phyloP scores from a whole-genome alignment of 2,888 invertebrate species.

The Onchidella celtica region DNA sequence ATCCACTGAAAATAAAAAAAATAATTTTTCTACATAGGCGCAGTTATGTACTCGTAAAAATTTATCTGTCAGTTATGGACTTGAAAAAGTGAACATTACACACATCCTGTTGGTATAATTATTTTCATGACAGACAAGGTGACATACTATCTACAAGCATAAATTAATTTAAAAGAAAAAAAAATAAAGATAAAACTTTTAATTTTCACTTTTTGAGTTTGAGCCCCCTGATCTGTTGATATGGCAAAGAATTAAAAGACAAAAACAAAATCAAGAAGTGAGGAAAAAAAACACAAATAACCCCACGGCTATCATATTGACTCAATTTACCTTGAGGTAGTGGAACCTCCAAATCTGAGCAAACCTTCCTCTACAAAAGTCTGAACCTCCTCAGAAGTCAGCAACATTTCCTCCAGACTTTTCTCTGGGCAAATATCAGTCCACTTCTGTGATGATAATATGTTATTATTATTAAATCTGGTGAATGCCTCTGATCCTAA shows the following conservation, averaged over 20 bases:
- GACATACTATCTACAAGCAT: no score
- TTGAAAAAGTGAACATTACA: no score
- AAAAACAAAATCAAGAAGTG: not conserved
- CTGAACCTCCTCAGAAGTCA: conserved; percentile 15
- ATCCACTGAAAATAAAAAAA: conserved; percentile 30
- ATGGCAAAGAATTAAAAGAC: no score
- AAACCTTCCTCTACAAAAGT: conserved; percentile 5
- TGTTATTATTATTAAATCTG: no score
- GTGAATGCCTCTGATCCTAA: no score
- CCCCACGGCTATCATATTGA: not conserved
- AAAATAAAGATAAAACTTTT: not conserved
- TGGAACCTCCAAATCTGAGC: conserved; percentile 20
- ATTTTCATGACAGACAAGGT: no score
- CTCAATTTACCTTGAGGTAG: no score
- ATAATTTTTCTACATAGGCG: not conserved
- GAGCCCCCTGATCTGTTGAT: no score
- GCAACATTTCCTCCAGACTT: conserved; percentile 23
- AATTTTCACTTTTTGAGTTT: no score
- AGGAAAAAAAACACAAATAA: not conserved
- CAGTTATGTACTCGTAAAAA: no score
- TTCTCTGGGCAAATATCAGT: conserved; percentile 12
- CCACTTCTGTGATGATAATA: conserved; percentile 14
- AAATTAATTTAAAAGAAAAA: no score
- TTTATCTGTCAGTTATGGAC: no score
- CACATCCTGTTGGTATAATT: not conserved